Percentiles rank a stretch among this genome's conserved stretches.
phyloP scores from a whole-genome alignment of 2,113 vertebrate genomes.

The Dascyllus trimaculatus region DNA sequence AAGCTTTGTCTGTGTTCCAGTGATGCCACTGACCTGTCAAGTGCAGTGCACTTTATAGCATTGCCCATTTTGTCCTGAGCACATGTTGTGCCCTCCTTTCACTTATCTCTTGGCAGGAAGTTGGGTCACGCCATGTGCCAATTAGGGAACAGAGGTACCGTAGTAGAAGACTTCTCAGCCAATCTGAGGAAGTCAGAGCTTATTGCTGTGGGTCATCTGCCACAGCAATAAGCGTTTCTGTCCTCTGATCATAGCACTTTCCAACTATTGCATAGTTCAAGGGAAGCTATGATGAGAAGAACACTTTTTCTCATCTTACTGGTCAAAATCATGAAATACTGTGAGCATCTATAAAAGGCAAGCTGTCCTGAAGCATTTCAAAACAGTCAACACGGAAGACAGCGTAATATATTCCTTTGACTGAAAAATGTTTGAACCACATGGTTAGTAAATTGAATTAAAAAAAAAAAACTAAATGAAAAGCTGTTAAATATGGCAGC shows the following conservation, averaged over 20 bases:
- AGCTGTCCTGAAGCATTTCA: slow-evolving; percentile 11
- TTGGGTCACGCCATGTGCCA: slow-evolving; percentile 75
- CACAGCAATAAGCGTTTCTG: slow-evolving; percentile 35
- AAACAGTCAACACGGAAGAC: slow-evolving; percentile 1
- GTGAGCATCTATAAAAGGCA: slow-evolving; percentile 25
- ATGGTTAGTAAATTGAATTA: slow-evolving; percentile 74
- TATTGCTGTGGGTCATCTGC: slow-evolving; percentile 65
- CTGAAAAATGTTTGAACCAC: slow-evolving; percentile 47
- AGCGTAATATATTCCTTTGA: not conserved
- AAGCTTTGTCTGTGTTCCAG: slow-evolving; percentile 42
- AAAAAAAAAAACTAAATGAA: slow-evolving; percentile 17
- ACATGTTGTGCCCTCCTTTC: slow-evolving; percentile 69
- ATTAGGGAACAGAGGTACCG: slow-evolving; percentile 76
- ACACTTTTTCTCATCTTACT: slow-evolving; percentile 11
- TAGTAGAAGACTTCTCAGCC: slow-evolving; percentile 62
- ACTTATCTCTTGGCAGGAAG: slow-evolving; percentile 73
- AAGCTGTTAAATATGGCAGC: slow-evolving; percentile 19
- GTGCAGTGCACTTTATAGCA: slow-evolving; percentile 53
- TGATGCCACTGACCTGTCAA: slow-evolving; percentile 72
- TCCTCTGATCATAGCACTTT: slow-evolving; percentile 54
- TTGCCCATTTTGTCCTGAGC: slow-evolving; percentile 65
- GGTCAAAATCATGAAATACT: slow-evolving; percentile 33
- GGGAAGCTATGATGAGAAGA: slow-evolving; percentile 34
- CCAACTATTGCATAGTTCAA: slow-evolving; percentile 43
- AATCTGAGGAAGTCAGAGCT: slow-evolving; percentile 45